Evolutionary conservation across 2,888 invertebrate species (phyloP), one percentile per base, ranked within the genome.

Genomic region (Miltochrista miniata): DNA sequence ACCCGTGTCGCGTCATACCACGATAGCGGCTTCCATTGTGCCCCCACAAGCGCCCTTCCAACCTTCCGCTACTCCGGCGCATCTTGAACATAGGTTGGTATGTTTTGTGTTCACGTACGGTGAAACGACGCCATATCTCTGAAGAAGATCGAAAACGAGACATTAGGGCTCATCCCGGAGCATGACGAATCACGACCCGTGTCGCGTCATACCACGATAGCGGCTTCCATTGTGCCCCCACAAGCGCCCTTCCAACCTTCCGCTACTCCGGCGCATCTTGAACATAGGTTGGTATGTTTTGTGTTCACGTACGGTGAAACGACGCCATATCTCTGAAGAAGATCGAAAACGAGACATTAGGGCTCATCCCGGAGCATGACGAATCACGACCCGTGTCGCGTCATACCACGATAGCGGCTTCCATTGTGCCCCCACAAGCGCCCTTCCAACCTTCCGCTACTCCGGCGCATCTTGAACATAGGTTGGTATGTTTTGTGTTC

Each of bases 181-280:
- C 70, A 58, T 0, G 82, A 75, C 1, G 83, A 80, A 0, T 84
- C 85, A 0, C 61, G 87, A 38, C 85, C 83, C 11, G 78, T 51
- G 40, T 84, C 85, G 2, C 58, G 80, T 1, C 74, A 61, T 2
- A 58, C 68, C 8, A 64, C 64, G 0, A 82, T 87, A 7, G 90
- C 92, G 0, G 81, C 88, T 56, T 80, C 75, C 0, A n/a, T n/a
- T n/a, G 84, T 93, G 35, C 93, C 94, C 15, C 85, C 94, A 8
- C 99, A 99, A 83, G 81, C 93, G n/a, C 93, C 97, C 0, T 99
- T 99, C 82, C 98, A 98, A 86, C 96, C 98, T 0, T 95, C 97
- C 0, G 95, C 98, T 2, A 96, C 98, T 0, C 98, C 99, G 1
- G 81, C 85, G 18, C 96, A 97, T 83, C 93, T 98, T 43, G 94